Evolutionary conservation across 37 sponge, comb jelly and placozoan species (phyloP).

Genomic region (Geodia barretti): DNA sequence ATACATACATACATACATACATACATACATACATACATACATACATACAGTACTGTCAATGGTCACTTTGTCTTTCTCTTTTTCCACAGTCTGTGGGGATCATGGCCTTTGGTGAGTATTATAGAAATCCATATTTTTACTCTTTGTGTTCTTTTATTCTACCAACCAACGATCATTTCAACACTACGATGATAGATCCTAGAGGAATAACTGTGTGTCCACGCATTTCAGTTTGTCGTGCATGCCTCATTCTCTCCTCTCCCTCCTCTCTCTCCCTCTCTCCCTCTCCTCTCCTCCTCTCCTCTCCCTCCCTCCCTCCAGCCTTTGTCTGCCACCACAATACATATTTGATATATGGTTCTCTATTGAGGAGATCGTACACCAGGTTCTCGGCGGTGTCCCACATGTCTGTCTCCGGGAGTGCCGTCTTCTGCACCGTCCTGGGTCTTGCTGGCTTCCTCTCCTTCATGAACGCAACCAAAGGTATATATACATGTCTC

Average conservation of each 20-base stretch:
- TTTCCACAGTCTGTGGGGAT: constrained; percentile 43
- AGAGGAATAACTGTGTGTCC: neutral
- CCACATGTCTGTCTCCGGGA: constrained; percentile 65
- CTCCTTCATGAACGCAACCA: constrained; percentile 65
- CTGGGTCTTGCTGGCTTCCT: constrained; percentile 78
- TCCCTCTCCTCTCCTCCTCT: neutral
- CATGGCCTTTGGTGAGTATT: constrained; percentile 33
- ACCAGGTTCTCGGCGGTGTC: constrained; percentile 57
- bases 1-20: neutral
- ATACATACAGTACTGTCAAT: neutral
- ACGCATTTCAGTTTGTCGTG: neutral
- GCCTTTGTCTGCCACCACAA: constrained; percentile 95
- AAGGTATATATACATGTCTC: too few species aligned
- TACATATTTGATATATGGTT: constrained; percentile 85
- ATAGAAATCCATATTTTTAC: neutral
- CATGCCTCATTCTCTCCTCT: too few species aligned
- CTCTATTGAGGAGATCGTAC: constrained; percentile 59
- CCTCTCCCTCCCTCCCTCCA: constrained; percentile 3
- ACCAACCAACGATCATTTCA: too few species aligned
- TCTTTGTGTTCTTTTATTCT: neutral
- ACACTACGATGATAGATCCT: too few species aligned
- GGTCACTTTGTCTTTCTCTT: constrained; percentile 2
- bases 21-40: constrained; percentile 2
- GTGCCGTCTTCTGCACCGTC: constrained; percentile 50
- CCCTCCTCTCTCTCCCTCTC: neutral